Conservation (phyloP, 2,888 invertebrate species). For the Schizaphis graminum region DNA sequence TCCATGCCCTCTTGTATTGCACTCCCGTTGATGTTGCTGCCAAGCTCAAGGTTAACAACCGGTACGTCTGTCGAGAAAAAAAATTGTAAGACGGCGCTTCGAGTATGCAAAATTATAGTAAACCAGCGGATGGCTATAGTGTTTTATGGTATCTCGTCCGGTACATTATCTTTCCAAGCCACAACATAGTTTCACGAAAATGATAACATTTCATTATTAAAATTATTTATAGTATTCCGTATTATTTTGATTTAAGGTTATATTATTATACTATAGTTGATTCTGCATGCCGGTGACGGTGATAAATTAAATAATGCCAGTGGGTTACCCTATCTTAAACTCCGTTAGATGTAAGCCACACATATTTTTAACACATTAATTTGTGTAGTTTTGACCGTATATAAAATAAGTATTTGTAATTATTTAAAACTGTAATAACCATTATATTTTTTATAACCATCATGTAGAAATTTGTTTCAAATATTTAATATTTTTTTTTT, state of each 20-base stretch:
- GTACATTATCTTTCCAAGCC: background rate
- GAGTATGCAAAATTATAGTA: background rate
- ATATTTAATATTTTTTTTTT: no score
- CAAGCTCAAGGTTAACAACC: constrained; percentile 84
- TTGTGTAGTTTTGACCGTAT: no score
- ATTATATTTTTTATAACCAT: no score
- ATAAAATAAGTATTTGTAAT: no score
- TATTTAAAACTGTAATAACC: no score
- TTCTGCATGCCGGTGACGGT: no score
- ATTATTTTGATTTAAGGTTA: background rate
- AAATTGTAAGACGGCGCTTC: constrained; percentile 10
- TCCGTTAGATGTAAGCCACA: no score
- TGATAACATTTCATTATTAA: background rate
- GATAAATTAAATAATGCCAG: no score
- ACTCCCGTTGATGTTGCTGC: constrained; percentile 83
- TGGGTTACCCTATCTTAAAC: no score
- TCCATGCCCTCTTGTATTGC: constrained; percentile 89
- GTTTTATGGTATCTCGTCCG: background rate
- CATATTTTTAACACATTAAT: no score
- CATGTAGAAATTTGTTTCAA: no score
- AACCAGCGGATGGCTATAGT: background rate
- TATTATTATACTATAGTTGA: background rate
- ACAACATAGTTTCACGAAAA: background rate
- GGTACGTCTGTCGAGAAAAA: constrained; percentile 79
- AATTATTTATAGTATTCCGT: background rate